phyloP scores from a whole-genome alignment of 35 echinoderm and acorn worm genomes.

The Ophiothrix spiculata region DNA sequence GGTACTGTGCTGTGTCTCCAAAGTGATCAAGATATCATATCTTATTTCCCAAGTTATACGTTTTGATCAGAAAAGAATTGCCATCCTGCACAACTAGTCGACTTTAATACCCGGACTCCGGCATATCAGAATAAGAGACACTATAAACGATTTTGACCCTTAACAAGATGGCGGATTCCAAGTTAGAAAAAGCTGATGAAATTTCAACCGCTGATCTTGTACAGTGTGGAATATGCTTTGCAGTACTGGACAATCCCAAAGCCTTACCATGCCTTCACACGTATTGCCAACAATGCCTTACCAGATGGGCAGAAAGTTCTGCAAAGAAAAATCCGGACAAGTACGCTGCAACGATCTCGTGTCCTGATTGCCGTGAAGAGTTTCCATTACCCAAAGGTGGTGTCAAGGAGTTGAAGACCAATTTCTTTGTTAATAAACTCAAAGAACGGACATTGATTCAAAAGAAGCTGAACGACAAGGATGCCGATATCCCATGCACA shows the following conservation, averaged over 20 bases:
- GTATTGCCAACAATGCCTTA: slow-evolving; percentile 2
- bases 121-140: too few relatives aligned
- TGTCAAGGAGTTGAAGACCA: not conserved
- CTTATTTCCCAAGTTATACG: too few relatives aligned
- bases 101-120: too few relatives aligned
- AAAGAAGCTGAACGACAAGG: not conserved
- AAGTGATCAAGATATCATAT: too few relatives aligned
- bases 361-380: slow-evolving; percentile 11
- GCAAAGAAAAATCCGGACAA: not conserved
- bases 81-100: too few relatives aligned
- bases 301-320: not conserved
- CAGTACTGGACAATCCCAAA: not conserved
- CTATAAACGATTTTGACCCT: too few relatives aligned
- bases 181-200: not conserved
- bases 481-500: not conserved
- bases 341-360: not conserved
- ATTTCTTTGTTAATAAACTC: not conserved
- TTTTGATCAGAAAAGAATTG: too few relatives aligned
- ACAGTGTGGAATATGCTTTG: not conserved
- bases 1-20: too few relatives aligned
- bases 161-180: not conserved
- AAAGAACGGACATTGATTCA: not conserved
- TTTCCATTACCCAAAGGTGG: not conserved
- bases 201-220: not conserved
- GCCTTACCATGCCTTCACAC: not conserved